Evolutionary conservation across 2,113 vertebrate species (phyloP).

Genomic region (Tenrec ecaudatus): DNA sequence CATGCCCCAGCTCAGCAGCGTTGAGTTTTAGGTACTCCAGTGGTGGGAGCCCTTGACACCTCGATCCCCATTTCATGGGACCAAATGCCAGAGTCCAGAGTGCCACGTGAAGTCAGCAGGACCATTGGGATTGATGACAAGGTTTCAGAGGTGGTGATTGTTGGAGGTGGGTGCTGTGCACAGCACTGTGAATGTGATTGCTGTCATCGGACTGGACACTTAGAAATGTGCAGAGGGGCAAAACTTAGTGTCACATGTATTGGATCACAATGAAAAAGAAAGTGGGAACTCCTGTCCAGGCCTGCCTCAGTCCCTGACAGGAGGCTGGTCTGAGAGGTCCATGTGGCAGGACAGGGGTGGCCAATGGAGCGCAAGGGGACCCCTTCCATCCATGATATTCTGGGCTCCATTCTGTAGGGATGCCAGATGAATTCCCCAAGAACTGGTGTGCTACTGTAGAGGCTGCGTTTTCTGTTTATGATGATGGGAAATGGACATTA

Average conservation of each 20-base stretch:
- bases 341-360: background rate
- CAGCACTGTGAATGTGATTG: background rate
- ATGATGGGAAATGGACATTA: background rate
- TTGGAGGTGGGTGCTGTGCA: background rate
- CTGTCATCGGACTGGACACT: background rate
- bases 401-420: background rate
- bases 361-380: background rate
- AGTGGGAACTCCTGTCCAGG: background rate
- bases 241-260: background rate
- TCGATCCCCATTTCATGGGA: background rate
- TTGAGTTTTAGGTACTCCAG: background rate
- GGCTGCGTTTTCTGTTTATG: background rate
- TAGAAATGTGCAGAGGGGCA: background rate
- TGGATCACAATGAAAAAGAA: background rate
- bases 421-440: background rate
- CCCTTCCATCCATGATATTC: background rate
- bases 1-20: background rate
- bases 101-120: background rate
- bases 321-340: background rate
- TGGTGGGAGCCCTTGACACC: background rate
- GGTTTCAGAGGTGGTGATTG: background rate
- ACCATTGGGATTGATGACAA: background rate
- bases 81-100: too few relatives aligned
- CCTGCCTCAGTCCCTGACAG: background rate
- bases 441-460: background rate